A percentile compares a stretch with the other conserved stretches of the same genome.
phyloP scores from a whole-genome alignment of 2,888 invertebrate genomes.

The Maniola hyperantus region DNA sequence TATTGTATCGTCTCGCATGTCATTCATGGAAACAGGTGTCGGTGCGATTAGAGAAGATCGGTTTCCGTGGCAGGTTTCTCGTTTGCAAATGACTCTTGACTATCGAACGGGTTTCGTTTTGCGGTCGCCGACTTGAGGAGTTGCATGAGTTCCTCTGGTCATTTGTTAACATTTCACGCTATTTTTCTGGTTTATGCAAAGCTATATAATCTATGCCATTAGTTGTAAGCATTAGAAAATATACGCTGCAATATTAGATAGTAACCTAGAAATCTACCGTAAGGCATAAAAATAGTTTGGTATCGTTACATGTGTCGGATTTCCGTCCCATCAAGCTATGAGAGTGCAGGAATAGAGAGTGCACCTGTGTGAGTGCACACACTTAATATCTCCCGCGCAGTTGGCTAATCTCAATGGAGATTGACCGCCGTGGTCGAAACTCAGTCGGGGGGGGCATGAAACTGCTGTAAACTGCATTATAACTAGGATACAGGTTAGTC shows the following conservation, averaged over 20 bases:
- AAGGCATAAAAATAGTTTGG: no score
- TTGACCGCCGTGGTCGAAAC: no score
- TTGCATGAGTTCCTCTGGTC: constrained; percentile 43
- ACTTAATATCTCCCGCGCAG: no score
- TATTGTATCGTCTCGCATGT: no score
- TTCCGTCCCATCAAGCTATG: no score
- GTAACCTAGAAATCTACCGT: background rate
- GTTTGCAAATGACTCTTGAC: constrained; percentile 61
- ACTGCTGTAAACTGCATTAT: no score
- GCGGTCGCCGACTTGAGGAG: constrained; percentile 67
- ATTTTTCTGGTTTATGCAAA: constrained; percentile 1
- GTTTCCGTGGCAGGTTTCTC: constrained; percentile 56
- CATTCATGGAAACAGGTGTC: constrained; percentile 40
- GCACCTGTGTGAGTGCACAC: no score
- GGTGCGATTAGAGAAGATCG: constrained; percentile 47
- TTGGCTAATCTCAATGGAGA: no score
- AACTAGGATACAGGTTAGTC: no score
- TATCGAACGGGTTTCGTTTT: constrained; percentile 60
- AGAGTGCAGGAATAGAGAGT: no score
- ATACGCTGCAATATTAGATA: background rate
- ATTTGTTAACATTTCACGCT: constrained; percentile 7
- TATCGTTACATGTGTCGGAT: no score
- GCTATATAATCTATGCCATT: background rate
- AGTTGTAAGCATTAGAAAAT: background rate
- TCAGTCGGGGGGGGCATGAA: no score